A percentile compares a stretch with the other conserved stretches of the same genome.
Evolutionary conservation across 2,113 vertebrate genomes (phyloP).

Genomic region (Haplochromis burtoni): DNA sequence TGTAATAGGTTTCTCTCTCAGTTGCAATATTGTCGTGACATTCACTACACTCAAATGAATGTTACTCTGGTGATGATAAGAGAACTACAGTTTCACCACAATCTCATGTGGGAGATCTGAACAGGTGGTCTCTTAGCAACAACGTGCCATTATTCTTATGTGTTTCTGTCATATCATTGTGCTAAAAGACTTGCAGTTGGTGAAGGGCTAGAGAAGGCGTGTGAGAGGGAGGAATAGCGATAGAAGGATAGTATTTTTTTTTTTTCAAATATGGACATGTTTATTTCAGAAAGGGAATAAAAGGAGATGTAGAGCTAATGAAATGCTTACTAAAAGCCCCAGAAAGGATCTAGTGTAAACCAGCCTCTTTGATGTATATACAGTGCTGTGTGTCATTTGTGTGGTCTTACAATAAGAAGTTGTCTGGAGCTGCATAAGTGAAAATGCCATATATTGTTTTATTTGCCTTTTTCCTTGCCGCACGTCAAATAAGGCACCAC

Average conservation of each 20-base stretch:
- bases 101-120: constrained; percentile 62
- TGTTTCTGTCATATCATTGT: constrained; percentile 65
- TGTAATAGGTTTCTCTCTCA: neutral
- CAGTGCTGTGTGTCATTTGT: neutral
- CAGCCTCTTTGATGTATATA: neutral
- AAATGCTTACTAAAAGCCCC: neutral
- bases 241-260: neutral
- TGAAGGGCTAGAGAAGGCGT: constrained; percentile 15
- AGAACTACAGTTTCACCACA: constrained; percentile 38
- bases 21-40: constrained; percentile 16
- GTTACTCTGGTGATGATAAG: constrained; percentile 40
- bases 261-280: neutral
- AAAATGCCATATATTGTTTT: constrained; percentile 8
- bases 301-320: neutral
- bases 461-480: neutral
- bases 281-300: neutral
- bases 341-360: neutral
- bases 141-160: constrained; percentile 64
- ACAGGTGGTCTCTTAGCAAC: constrained; percentile 79
- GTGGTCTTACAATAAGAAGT: neutral
- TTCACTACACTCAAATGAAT: constrained; percentile 17
- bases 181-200: constrained; percentile 30
- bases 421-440: neutral
- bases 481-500: constrained; percentile 11
- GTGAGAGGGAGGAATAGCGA: neutral